Percentiles rank a stretch among this genome's conserved stretches.
These are phyloP conservation scores for Nasonia vitripennis DNA, from an alignment of 1,140 invertebrate genomes.

Conservation along the genomic window DNA sequence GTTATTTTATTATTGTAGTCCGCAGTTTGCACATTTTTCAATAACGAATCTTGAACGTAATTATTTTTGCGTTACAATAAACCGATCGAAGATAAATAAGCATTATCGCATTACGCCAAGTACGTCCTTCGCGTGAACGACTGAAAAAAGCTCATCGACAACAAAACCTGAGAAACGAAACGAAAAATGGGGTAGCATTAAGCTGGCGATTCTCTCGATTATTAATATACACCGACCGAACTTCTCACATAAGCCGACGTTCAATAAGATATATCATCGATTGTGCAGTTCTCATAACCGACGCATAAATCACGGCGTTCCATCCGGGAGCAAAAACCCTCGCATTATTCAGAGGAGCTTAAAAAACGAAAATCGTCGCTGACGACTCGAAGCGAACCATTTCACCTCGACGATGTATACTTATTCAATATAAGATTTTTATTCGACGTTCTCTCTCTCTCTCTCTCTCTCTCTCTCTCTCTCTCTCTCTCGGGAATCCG, in stretches of 20 bases:
- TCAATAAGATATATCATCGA: neutral
- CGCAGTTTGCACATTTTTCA: too few species aligned
- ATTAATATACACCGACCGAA: neutral
- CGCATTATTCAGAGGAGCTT: neutral
- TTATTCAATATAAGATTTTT: neutral
- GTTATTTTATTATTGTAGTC: too few species aligned
- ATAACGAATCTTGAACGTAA: too few species aligned
- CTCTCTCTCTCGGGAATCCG: neutral
- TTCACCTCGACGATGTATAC: neutral
- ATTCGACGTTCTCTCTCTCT: neutral
- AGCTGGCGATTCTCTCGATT: neutral
- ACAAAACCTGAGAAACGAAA: neutral
- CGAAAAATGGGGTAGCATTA: constrained; percentile 1
- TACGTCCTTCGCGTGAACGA: too few species aligned
- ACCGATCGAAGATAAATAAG: too few species aligned
- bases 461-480: too few species aligned
- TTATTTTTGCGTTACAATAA: too few species aligned
- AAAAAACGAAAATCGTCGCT: neutral
- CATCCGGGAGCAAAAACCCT: neutral
- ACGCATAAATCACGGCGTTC: neutral
- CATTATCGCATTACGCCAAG: too few species aligned
- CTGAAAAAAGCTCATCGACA: too few species aligned
- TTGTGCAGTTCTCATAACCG: neutral
- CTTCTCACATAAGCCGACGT: neutral
- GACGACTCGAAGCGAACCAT: neutral